Percentiles rank a stretch among this genome's conserved stretches.
Conservation (phyloP, 2,797 vertebrate species). For the Mormyrops boulengeri region DNA sequence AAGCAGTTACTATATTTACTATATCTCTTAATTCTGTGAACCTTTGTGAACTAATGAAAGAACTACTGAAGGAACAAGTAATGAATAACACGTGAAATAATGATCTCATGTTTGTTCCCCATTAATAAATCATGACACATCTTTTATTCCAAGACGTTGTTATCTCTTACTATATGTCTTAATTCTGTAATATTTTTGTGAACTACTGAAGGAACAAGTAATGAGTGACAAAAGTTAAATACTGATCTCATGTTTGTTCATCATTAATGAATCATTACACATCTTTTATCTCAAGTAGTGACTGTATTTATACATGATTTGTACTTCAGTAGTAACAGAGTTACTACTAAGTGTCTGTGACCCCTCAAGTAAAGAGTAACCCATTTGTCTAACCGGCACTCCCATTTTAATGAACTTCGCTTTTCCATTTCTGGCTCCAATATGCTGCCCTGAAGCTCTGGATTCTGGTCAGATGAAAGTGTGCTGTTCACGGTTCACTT, state of each 20-base stretch:
- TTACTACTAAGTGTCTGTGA: not conserved
- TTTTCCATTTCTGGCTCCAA: not conserved
- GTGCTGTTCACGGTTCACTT: conserved; percentile 23
- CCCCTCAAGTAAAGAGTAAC: not conserved
- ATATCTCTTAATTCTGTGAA: not conserved
- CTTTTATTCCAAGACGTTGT: not conserved
- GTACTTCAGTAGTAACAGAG: not conserved
- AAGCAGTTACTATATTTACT: not conserved
- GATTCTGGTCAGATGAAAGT: conserved; percentile 35
- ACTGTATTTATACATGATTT: not conserved
- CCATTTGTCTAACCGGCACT: not conserved
- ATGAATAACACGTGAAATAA: not conserved
- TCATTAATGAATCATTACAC: not conserved
- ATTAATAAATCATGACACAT: not conserved
- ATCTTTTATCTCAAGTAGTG: not conserved
- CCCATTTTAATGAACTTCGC: not conserved
- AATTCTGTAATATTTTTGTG: not conserved
- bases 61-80: not conserved
- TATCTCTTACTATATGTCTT: not conserved
- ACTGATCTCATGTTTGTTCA: not conserved
- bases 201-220: not conserved
- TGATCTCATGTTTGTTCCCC: not conserved
- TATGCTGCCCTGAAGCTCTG: not conserved
- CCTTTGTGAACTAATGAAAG: not conserved
- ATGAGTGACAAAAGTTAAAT: not conserved